Percentiles rank a stretch among this genome's conserved stretches.
Conservation (phyloP, 2,113 vertebrate species). For the Perca fluviatilis region DNA sequence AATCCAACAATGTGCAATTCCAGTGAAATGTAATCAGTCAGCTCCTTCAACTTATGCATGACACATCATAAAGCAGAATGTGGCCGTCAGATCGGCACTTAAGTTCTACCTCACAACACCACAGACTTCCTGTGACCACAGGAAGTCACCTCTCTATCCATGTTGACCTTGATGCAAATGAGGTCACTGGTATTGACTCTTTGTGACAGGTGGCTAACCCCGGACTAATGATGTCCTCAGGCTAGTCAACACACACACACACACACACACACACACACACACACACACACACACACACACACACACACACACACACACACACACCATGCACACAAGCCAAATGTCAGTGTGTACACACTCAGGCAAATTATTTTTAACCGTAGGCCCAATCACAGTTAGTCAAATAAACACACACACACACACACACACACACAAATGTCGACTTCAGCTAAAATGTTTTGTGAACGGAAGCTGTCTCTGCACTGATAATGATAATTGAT, state of each 20-base stretch:
- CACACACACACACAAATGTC: conserved; percentile 1
- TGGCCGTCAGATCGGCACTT: no score
- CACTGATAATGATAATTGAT: conserved; percentile 38
- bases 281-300: background rate
- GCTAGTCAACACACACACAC: conserved; percentile 6
- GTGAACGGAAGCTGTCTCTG: conserved; percentile 9
- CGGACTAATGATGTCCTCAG: conserved; percentile 34
- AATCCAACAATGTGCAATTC: no score
- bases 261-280: conserved; percentile 22
- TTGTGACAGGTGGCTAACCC: conserved; percentile 68
- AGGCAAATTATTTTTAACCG: background rate
- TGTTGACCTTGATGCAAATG: conserved; percentile 67
- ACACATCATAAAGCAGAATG: no score
- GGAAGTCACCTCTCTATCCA: conserved; percentile 27
- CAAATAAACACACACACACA: conserved; percentile 21
- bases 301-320: conserved; percentile 20
- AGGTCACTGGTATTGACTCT: conserved; percentile 59
- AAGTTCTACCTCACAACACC: background rate
- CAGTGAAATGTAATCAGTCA: no score
- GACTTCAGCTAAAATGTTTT: background rate
- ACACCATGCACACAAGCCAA: conserved; percentile 6
- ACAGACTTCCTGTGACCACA: background rate
- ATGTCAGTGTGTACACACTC: conserved; percentile 28
- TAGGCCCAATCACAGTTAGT: background rate
- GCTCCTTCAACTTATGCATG: no score